Conservation (phyloP, 2,113 vertebrate genomes). For the Cepphus grylle region DNA sequence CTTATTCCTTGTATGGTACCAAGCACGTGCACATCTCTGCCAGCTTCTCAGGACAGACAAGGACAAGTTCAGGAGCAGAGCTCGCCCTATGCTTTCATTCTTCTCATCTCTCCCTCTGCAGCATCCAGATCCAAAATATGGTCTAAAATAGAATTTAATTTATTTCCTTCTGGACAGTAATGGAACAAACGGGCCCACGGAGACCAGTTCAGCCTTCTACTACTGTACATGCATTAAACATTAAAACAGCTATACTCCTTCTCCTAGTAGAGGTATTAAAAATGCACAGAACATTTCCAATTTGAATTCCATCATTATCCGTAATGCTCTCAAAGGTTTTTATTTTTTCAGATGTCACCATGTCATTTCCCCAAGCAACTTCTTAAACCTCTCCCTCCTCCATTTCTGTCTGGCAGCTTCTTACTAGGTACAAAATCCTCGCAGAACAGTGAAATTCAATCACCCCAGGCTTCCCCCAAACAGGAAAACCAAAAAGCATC, state of each 20-base stretch:
- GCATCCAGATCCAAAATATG: not conserved
- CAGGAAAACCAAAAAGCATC: not conserved
- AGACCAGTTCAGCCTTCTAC: conserved; percentile 54
- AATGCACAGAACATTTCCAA: conserved; percentile 65
- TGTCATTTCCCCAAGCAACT: not conserved
- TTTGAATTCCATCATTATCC: conserved; percentile 54
- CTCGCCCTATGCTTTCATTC: not conserved
- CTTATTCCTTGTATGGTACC: not conserved
- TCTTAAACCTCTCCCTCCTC: not conserved
- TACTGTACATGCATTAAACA: conserved; percentile 69
- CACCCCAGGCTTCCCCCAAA: not conserved
- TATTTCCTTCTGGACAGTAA: conserved; percentile 50
- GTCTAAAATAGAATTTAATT: conserved; percentile 62
- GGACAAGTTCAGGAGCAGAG: not conserved
- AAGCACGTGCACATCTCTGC: not conserved
- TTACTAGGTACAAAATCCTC: not conserved
- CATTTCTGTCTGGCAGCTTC: not conserved
- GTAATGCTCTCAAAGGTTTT: conserved; percentile 31
- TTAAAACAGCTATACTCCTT: conserved; percentile 53
- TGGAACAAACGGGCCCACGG: conserved; percentile 5
- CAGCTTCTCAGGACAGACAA: not conserved
- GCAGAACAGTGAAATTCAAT: not conserved
- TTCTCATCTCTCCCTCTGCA: not conserved
- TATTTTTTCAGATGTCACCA: not conserved
- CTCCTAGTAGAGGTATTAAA: conserved; percentile 66